Conservation (phyloP, 2,797 vertebrate species). For the Phalanger gymnotis region DNA sequence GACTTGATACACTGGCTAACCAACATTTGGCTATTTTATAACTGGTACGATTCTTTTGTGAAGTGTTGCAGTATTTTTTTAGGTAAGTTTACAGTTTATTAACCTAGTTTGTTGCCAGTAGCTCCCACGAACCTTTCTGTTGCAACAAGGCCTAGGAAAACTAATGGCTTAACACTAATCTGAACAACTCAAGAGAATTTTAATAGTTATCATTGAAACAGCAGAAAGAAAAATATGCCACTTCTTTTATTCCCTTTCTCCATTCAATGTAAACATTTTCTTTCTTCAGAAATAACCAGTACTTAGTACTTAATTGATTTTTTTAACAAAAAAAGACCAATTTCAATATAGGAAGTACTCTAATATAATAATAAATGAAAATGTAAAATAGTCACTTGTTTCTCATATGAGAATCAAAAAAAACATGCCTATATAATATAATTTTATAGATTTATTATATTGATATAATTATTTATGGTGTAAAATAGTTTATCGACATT, state of each 20-base stretch:
- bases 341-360: background rate
- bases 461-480: no score
- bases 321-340: slow-evolving; percentile 29
- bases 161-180: slow-evolving; percentile 80
- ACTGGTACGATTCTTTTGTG: slow-evolving; percentile 74
- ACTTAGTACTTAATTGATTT: slow-evolving; percentile 31
- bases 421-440: no score
- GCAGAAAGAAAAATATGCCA: slow-evolving; percentile 76
- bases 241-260: slow-evolving; percentile 54
- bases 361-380: no score
- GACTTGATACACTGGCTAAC: slow-evolving; percentile 63
- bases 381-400: no score
- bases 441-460: no score
- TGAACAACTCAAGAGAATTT: slow-evolving; percentile 80
- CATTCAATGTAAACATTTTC: slow-evolving; percentile 64
- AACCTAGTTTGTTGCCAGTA: slow-evolving; percentile 83
- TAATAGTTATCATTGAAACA: slow-evolving; percentile 81
- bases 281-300: slow-evolving; percentile 44
- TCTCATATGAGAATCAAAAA: no score
- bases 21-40: slow-evolving; percentile 62
- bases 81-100: slow-evolving; percentile 85
- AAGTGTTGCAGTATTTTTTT: slow-evolving; percentile 73
- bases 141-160: slow-evolving; percentile 79
- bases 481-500: no score
- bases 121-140: slow-evolving; percentile 78